Evolutionary conservation across 2,113 vertebrate species (phyloP), one percentile per base, ranked within the genome.

Genomic region (Sialia sialis): DNA sequence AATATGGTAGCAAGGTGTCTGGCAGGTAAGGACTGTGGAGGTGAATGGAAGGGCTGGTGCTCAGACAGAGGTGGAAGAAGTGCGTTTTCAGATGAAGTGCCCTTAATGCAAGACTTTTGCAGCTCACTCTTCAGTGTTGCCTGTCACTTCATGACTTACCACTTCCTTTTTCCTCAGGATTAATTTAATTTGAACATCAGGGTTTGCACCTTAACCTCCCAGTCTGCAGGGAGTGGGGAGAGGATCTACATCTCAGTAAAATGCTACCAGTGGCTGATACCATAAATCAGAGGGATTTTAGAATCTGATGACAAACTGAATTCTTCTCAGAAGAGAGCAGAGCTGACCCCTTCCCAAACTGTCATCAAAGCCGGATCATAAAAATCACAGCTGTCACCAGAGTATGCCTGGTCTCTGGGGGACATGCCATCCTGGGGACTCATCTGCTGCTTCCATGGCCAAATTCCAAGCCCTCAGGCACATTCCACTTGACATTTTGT

Each of bases 371-470:
- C 97, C 22, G 93, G 96, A 96, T 97, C 98, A 98, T 99, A 98
- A 99, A 99, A 99, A 98, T 98, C 96, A 98, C 98, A 99, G 98
- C 98, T 99, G 98, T 99, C 98, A 98, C 95, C 97, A 97, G 98
- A 96, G 83, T 97, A 96, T 78, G 97, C 87, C 39, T 10, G 97
- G 97, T 97, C 97, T 93, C 96, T 96, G 96, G 97, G 98, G 98
- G 97, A 98, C 98, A 98, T 98, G 97, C 98, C 98, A 98, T 97
- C 97, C 96, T 96, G 93, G 94, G 97, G 98, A 95, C 98, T 98
- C 97, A 97, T 98, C 98, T 98, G 97, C 97, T 97, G 96, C 93
- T 95, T 97, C 96, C 88, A 63, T 78, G 27, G 97, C 97, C 98
- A 98, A 98, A 99, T 98, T 98, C 98, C 98, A 97, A 98, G 89